Base-by-base conservation (phyloP, 2,113 vertebrate species). In the Strix uralensis region DNA sequence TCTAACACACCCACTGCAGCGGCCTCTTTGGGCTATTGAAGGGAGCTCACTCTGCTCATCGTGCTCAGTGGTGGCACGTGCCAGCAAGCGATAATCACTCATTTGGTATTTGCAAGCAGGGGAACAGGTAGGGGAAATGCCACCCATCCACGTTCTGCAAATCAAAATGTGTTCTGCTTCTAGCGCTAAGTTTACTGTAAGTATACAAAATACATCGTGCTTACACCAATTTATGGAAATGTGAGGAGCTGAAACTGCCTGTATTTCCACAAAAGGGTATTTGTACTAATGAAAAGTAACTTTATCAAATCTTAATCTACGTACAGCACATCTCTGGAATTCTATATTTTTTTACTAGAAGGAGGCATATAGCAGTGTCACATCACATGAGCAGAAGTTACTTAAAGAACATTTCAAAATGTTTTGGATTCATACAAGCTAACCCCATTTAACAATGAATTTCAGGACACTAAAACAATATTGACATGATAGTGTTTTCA, bases 1-100 rank as follows among this genome's bases (percentile, higher is more conserved):
- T 0, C 46, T 4, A 34, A 14, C n/a, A 15, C 46, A 34, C 22
- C 22, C 4, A 0, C 58, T 25, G n/a, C 67, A 32, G 58, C 9
- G 34, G 29, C 44, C 74, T 88, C 73, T 46, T 34, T 62, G 20
- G 20, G 2, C 32, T 21, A 0, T 1, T 29, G 42, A 59, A 38
- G 88, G 51, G 40, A 82, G 65, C 71, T 65, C 72, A 47, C 67
- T 71, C 91, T 77, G 82, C 91, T 77, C n/a, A 3, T 54, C 15
- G 2, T 7, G 38, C n/a, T 20, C 73, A 92, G 79, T 2, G 3
- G 23, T 18, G 63, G 82, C 70, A 79, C 25, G 15, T 15, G 19
- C 58, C 46, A 72, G 9, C 59, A 42, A 90, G 36, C 36, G 25
- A 44, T 5, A 13, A 30, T 3, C 61, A 15, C 38, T 52, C 52